Evolutionary conservation across 2,113 vertebrate genomes (phyloP), one percentile per base, ranked within the genome.

Genomic region (Semicossyphus pulcher): DNA sequence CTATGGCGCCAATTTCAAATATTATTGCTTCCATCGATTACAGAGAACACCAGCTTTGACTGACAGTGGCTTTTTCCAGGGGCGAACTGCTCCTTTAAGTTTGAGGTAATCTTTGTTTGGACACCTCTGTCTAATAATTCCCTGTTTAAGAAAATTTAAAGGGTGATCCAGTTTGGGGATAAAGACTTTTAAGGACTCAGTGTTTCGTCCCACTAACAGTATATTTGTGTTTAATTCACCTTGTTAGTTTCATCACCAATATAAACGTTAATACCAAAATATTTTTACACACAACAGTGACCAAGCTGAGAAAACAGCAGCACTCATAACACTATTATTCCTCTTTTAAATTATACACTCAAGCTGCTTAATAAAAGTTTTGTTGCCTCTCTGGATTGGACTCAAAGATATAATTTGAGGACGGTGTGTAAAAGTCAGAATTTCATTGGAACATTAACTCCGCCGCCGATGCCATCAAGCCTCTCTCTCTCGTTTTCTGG

Each of bases 381-480:
- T 16, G 37, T 41, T 14, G 54, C 48, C 64, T 68, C 25, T 37
- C 20, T 37, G 21, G 39, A 32, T 69, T 77, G 42, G 62, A 48
- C 54, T 72, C 49, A 78, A 52, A 79, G 39, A 77, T 68, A 37
- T 64, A 56, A 82, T 78, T 26, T 34, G 28, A 60, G 51, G 76
- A 48, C 29, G 80, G 48, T 68, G 72, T 42, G 49, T 84, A 61
- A 86, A 87, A 73, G 62, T 72, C 25, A 47, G 31, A 74, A 5
- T 76, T 76, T 84, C 49, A 75, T 31, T 74, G 64, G 73, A 56
- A 63, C 76, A 83, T 89, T 72, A 81, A 83, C 69, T 80, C 78
- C 80, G 76, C 42, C 18, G 67, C 25, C 42, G 21, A 48, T 36
- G 60, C 59, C 56, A 57, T 86, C 70, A 45, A 44, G 52, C 69